Evolutionary conservation across 2,113 vertebrate genomes (phyloP).

Genomic region (Saccopteryx leptura): DNA sequence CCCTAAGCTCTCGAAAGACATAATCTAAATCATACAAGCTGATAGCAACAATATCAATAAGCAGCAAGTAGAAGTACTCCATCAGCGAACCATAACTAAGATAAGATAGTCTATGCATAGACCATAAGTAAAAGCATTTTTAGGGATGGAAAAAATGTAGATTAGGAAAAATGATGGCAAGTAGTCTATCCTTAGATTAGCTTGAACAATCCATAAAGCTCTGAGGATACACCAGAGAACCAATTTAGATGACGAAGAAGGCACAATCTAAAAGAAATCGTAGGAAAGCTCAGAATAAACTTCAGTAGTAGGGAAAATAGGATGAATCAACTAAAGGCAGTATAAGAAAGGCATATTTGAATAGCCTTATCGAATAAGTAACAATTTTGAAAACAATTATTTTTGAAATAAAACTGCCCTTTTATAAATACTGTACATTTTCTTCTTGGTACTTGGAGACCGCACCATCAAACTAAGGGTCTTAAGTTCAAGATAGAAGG

Average conservation of each 20-base stretch:
- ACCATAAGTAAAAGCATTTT: neutral
- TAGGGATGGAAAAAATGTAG: neutral
- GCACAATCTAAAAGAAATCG: neutral
- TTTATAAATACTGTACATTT: conserved; percentile 13
- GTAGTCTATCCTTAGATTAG: neutral
- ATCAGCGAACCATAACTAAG: neutral
- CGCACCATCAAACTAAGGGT: neutral
- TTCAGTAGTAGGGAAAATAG: neutral
- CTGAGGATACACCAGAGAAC: neutral
- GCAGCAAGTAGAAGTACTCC: neutral
- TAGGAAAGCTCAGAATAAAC: neutral
- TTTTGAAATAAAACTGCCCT: neutral
- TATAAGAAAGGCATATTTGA: neutral
- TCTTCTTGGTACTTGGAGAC: neutral
- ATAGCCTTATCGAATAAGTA: neutral
- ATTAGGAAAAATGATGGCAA: neutral
- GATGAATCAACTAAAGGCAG: neutral
- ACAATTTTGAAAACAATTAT: neutral
- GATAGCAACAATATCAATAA: neutral
- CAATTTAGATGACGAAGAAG: neutral
- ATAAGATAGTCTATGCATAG: neutral
- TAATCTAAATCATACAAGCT: conserved; percentile 21
- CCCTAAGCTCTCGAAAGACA: neutral
- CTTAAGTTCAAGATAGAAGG: neutral
- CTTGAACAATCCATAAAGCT: neutral